phyloP scores from a whole-genome alignment of 2,113 vertebrate species.

The Clarias macrocephalus region DNA sequence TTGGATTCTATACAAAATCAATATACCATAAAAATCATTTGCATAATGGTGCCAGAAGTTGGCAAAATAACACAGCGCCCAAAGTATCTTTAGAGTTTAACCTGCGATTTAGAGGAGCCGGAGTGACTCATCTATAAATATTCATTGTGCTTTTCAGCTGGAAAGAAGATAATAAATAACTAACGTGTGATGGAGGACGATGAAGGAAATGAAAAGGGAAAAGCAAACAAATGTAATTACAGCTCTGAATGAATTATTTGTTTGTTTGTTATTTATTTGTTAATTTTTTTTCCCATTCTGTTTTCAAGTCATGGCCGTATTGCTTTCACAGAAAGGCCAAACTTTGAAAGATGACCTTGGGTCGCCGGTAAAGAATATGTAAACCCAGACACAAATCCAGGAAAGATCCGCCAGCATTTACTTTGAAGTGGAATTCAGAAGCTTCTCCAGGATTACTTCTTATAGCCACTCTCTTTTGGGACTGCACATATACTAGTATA shows the following conservation, averaged over 20 bases:
- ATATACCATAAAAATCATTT: no score
- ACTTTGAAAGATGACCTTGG: not conserved
- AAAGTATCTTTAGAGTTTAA: not conserved
- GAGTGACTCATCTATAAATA: constrained; percentile 23
- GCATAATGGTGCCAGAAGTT: not conserved
- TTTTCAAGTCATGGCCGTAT: not conserved
- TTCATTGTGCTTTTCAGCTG: not conserved
- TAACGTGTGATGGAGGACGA: not conserved
- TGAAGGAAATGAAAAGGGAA: constrained; percentile 26
- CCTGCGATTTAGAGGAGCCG: constrained; percentile 16
- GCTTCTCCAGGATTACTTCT: not conserved
- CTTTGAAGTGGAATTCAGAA: not conserved
- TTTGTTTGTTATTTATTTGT: not conserved
- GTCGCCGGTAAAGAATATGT: not conserved
- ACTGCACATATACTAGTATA: not conserved
- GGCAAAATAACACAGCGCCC: not conserved
- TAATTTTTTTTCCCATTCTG: not conserved
- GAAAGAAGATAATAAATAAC: constrained; percentile 12
- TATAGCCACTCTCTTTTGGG: not conserved
- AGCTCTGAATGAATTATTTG: constrained; percentile 15
- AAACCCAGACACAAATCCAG: not conserved
- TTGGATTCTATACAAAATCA: not conserved
- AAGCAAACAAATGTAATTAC: constrained; percentile 27
- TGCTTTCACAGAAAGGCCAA: not conserved
- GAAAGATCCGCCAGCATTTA: not conserved